Percentiles rank a stretch among this genome's conserved stretches.
These are phyloP conservation scores for Tachystola acroxantha DNA, from an alignment of 2,888 invertebrate genomes.

Conservation along the genomic window DNA sequence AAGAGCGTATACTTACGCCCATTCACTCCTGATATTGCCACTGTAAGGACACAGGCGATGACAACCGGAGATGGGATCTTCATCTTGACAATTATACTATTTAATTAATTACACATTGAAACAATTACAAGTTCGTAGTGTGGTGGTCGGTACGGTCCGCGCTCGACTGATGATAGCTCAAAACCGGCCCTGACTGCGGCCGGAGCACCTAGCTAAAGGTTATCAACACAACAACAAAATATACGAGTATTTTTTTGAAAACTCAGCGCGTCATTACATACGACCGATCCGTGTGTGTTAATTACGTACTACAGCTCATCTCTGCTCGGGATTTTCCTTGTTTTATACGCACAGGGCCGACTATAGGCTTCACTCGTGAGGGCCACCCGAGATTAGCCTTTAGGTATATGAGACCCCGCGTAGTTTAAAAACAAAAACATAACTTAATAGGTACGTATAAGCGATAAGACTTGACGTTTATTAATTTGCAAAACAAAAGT, in stretches of 20 bases:
- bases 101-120: background rate
- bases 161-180: conserved; percentile 35
- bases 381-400: no score
- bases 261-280: conserved; percentile 15
- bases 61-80: conserved; percentile 21
- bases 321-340: conserved; percentile 12
- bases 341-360: background rate
- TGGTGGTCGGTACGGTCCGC: conserved; percentile 35
- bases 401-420: no score
- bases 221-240: conserved; percentile 38
- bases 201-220: conserved; percentile 42
- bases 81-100: conserved; percentile 28
- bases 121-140: conserved; percentile 5
- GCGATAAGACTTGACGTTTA: no score
- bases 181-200: conserved; percentile 42
- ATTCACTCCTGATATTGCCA: background rate
- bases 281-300: conserved; percentile 7
- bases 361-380: no score
- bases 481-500: no score
- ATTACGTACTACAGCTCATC: conserved; percentile 8
- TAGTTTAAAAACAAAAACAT: no score
- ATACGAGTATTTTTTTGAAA: conserved; percentile 29
- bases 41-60: background rate
- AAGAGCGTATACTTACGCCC: conserved; percentile 4
- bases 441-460: no score